phyloP scores from a whole-genome alignment of 1,140 invertebrate species.

The Bombus impatiens region DNA sequence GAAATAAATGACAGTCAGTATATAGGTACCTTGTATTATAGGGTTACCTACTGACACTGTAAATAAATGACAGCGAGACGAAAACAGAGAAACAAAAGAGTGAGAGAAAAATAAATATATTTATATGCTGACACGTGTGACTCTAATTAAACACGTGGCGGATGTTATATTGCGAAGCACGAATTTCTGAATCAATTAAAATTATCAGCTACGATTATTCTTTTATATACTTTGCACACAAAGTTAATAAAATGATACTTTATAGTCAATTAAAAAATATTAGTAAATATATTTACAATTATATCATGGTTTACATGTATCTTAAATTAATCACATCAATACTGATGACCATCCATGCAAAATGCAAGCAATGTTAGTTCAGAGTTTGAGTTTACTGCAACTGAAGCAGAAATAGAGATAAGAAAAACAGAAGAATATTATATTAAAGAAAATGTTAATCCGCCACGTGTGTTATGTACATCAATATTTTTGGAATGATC shows the following conservation, averaged over 20 bases:
- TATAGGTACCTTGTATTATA: constrained; percentile 58
- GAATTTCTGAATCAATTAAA: too few relatives aligned
- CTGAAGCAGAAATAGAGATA: neutral
- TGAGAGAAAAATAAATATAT: constrained; percentile 41
- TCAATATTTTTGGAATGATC: constrained; percentile 16
- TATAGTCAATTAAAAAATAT: neutral
- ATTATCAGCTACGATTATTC: neutral
- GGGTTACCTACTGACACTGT: constrained; percentile 61
- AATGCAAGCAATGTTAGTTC: neutral
- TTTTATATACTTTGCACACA: neutral
- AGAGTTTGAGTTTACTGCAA: too few relatives aligned
- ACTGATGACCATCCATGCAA: neutral
- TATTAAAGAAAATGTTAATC: neutral
- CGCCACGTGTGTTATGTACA: constrained; percentile 43
- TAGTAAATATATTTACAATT: neutral
- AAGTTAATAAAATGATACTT: neutral
- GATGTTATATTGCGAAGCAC: neutral
- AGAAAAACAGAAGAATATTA: neutral
- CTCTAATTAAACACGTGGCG: constrained; percentile 46
- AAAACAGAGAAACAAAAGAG: constrained; percentile 48
- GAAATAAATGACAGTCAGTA: constrained; percentile 56
- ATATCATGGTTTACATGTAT: neutral
- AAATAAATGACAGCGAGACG: constrained; percentile 55
- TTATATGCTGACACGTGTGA: constrained; percentile 45
- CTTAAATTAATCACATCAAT: neutral